phyloP scores from a whole-genome alignment of 2,888 invertebrate genomes.

The Tinea semifulvella region DNA sequence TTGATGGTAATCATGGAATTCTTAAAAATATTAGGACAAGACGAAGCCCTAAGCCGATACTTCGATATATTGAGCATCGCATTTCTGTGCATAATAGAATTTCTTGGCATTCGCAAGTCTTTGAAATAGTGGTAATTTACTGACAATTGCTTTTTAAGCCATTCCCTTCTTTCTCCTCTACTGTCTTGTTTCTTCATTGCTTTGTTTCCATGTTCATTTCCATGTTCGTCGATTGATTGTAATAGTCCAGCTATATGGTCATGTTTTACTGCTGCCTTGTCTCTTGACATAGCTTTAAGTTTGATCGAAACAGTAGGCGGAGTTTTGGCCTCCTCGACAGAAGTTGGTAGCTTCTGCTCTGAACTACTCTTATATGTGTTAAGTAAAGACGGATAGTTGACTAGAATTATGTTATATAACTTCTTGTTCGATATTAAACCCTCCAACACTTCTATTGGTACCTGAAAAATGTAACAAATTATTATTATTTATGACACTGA shows the following conservation, averaged over 20 bases:
- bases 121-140: slow-evolving; percentile 76
- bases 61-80: slow-evolving; percentile 85
- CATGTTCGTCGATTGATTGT: neutral
- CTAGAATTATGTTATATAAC: slow-evolving; percentile 65
- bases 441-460: slow-evolving; percentile 71
- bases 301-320: slow-evolving; percentile 62
- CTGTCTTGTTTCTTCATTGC: slow-evolving; percentile 34
- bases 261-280: slow-evolving; percentile 19
- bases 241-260: slow-evolving; percentile 13
- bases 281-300: slow-evolving; percentile 28
- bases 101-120: slow-evolving; percentile 76
- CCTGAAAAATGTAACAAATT: slow-evolving; percentile 44
- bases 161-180: slow-evolving; percentile 51
- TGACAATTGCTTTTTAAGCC: slow-evolving; percentile 57
- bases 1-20: slow-evolving; percentile 89
- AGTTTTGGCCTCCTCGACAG: slow-evolving; percentile 27
- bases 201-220: slow-evolving; percentile 10
- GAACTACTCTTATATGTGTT: slow-evolving; percentile 57
- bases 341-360: slow-evolving; percentile 45
- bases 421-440: slow-evolving; percentile 60
- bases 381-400: slow-evolving; percentile 68
- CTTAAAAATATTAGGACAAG: slow-evolving; percentile 90
- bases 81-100: slow-evolving; percentile 86
- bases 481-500: neutral
- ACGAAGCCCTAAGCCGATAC: slow-evolving; percentile 84